Percentiles rank a stretch among this genome's conserved stretches.
Conservation (phyloP, 2,113 vertebrate species). For the Thalassarche chlororhynchos region DNA sequence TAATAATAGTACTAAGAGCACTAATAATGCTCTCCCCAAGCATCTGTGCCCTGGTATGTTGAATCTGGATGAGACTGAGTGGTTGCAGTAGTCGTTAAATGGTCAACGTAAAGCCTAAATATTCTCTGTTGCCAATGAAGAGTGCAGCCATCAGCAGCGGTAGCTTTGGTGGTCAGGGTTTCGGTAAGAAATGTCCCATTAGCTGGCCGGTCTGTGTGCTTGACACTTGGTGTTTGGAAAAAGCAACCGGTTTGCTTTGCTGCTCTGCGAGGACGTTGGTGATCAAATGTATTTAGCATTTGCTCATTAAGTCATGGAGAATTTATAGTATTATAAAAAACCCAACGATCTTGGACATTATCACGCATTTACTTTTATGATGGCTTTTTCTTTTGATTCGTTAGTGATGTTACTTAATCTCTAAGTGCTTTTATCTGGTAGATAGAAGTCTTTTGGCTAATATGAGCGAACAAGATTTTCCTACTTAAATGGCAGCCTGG, state of each 20-base stretch:
- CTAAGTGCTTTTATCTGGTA: not conserved
- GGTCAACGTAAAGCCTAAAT: not conserved
- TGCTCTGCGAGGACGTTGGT: not conserved
- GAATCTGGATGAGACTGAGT: not conserved
- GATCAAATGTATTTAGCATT: not conserved
- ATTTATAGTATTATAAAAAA: not conserved
- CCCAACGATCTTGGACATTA: not conserved
- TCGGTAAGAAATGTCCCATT: not conserved
- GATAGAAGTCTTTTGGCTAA: not conserved
- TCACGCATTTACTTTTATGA: not conserved
- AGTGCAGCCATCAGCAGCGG: accelerated
- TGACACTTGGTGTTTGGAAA: not conserved
- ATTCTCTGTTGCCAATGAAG: not conserved
- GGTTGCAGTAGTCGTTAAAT: not conserved
- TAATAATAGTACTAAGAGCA: not conserved
- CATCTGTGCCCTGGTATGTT: accelerated
- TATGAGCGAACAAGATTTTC: not conserved
- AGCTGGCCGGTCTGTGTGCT: accelerated
- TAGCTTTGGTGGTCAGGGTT: not conserved
- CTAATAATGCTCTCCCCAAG: not conserved
- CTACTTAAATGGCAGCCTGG: not conserved
- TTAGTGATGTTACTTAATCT: not conserved
- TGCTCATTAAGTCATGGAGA: not conserved
- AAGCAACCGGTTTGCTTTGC: not conserved
- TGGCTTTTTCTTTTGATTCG: not conserved